Conservation (phyloP, 2,113 vertebrate species). For the Micronycteris hirsuta region DNA sequence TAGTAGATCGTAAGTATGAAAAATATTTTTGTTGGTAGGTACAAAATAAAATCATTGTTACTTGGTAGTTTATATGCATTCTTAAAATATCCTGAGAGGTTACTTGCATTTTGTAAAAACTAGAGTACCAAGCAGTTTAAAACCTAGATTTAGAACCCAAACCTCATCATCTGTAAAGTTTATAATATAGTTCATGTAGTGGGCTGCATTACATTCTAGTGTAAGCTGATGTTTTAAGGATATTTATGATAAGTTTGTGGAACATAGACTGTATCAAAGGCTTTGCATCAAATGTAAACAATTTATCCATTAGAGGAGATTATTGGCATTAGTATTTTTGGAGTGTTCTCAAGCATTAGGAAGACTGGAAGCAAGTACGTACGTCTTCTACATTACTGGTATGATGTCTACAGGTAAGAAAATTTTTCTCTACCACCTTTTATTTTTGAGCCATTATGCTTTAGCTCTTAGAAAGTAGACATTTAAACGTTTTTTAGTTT, state of each 20-base stretch:
- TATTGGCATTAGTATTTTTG: not conserved
- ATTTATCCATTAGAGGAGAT: not conserved
- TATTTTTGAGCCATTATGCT: not conserved
- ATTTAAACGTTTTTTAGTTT: not conserved
- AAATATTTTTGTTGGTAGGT: not conserved
- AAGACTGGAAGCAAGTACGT: not conserved
- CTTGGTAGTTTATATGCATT: not conserved
- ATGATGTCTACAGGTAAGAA: not conserved
- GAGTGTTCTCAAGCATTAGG: not conserved
- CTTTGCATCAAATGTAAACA: not conserved
- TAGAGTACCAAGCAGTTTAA: not conserved
- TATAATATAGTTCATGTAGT: not conserved
- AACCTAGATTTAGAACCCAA: not conserved
- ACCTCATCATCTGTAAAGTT: not conserved
- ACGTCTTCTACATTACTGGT: not conserved
- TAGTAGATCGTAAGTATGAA: not conserved
- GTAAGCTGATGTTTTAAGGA: not conserved
- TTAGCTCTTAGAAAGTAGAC: not conserved
- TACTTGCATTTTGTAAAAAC: not conserved
- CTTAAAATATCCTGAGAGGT: not conserved
- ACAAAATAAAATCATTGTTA: not conserved
- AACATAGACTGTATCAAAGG: not conserved
- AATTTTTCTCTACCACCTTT: not conserved
- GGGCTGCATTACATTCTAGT: not conserved
- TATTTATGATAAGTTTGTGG: not conserved